These are phyloP conservation scores for Gymnarchus niloticus DNA, from an alignment of 2,113 vertebrate species.

Conservation along the genomic window DNA sequence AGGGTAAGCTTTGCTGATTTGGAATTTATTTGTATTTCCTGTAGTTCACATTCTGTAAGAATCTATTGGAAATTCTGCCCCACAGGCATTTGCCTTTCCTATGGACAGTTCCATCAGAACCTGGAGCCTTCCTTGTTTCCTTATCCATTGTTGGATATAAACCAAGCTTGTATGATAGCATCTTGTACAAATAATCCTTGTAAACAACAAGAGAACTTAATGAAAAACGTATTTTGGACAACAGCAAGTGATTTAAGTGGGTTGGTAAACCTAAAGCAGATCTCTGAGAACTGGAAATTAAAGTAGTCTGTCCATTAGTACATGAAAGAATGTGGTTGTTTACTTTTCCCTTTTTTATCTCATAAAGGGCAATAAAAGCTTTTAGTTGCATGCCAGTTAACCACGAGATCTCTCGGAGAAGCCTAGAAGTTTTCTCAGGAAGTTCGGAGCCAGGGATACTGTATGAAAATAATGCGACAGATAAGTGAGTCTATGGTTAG, in stretches of 20 bases:
- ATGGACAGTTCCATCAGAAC: background rate
- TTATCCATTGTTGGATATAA: background rate
- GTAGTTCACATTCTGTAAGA: too few relatives aligned
- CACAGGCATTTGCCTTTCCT: background rate
- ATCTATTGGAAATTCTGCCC: too few relatives aligned
- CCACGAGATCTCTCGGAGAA: background rate
- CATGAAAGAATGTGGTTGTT: background rate
- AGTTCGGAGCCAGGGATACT: background rate
- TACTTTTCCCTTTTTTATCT: background rate
- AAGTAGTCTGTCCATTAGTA: background rate
- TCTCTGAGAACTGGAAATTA: background rate
- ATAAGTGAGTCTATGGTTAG: background rate
- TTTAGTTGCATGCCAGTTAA: background rate
- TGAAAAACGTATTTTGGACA: background rate
- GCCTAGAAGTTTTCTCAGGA: background rate
- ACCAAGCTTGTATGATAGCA: background rate
- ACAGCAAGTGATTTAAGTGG: background rate
- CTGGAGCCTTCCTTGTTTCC: background rate
- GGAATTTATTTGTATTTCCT: background rate
- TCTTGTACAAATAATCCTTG: constrained; percentile 6
- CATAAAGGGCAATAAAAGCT: background rate
- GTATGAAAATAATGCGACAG: background rate
- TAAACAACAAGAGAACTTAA: background rate
- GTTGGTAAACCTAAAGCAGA: constrained; percentile 3
- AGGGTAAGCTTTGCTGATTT: too few relatives aligned